Evolutionary conservation across 2,113 vertebrate genomes (phyloP).

Genomic region (Chloroceryle aenea): DNA sequence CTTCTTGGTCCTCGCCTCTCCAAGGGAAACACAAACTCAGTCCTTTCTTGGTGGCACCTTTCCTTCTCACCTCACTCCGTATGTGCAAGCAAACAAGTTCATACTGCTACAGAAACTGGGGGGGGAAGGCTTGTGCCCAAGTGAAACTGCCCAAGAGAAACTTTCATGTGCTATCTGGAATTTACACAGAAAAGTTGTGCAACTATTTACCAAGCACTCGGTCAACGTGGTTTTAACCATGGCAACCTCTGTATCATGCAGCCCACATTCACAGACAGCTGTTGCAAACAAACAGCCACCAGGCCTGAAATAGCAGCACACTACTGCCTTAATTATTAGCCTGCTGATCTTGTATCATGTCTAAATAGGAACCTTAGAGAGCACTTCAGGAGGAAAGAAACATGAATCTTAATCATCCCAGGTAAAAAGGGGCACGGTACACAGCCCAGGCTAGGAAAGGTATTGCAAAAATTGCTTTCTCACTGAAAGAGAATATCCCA

Average conservation of each 20-base stretch:
- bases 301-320: not conserved
- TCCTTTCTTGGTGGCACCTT: not conserved
- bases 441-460: not conserved
- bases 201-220: conserved; percentile 6
- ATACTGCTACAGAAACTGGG: not conserved
- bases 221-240: not conserved
- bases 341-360: not conserved
- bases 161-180: not conserved
- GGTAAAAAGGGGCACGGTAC: not conserved
- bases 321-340: not conserved
- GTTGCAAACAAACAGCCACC: conserved; percentile 1
- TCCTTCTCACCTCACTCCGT: not conserved
- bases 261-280: not conserved
- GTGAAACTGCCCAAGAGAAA: not conserved
- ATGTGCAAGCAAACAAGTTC: not conserved
- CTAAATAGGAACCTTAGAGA: not conserved
- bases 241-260: not conserved
- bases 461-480: not conserved
- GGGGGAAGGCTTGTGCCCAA: not conserved
- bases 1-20: not conserved
- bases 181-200: conserved; percentile 26
- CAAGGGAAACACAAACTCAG: not conserved
- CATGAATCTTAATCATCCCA: not conserved
- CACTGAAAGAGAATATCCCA: not conserved
- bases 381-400: not conserved